These are phyloP conservation scores for Chloroceryle amazona DNA, from an alignment of 2,797 vertebrate species.

Conservation along the genomic window DNA sequence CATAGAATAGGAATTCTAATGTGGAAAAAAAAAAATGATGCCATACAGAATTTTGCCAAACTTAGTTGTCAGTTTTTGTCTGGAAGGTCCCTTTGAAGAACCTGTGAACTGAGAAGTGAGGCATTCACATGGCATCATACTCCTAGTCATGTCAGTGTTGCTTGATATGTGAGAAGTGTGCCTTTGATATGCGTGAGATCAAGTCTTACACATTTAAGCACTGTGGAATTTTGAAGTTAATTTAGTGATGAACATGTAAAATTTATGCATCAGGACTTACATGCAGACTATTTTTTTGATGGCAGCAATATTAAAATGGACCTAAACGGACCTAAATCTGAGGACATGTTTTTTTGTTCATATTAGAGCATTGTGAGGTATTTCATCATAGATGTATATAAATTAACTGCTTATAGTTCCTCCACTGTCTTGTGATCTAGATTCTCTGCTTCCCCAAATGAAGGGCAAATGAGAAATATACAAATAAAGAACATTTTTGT, in stretches of 20 bases:
- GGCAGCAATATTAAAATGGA: background rate
- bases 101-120: background rate
- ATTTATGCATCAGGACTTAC: background rate
- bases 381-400: background rate
- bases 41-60: background rate
- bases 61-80: background rate
- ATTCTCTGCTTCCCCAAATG: background rate
- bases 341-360: background rate
- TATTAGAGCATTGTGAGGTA: background rate
- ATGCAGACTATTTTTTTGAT: background rate
- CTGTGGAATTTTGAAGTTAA: background rate
- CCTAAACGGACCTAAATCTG: background rate
- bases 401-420: background rate
- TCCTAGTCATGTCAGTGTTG: background rate
- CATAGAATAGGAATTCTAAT: background rate
- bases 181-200: background rate
- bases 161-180: background rate
- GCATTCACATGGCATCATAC: accelerated
- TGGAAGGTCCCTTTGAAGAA: background rate
- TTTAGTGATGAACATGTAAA: background rate
- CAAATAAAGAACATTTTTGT: background rate
- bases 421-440: background rate
- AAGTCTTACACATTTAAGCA: background rate
- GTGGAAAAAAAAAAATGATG: background rate
- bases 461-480: background rate